phyloP scores from a whole-genome alignment of 2,888 invertebrate genomes.

The Linyphia triangularis region DNA sequence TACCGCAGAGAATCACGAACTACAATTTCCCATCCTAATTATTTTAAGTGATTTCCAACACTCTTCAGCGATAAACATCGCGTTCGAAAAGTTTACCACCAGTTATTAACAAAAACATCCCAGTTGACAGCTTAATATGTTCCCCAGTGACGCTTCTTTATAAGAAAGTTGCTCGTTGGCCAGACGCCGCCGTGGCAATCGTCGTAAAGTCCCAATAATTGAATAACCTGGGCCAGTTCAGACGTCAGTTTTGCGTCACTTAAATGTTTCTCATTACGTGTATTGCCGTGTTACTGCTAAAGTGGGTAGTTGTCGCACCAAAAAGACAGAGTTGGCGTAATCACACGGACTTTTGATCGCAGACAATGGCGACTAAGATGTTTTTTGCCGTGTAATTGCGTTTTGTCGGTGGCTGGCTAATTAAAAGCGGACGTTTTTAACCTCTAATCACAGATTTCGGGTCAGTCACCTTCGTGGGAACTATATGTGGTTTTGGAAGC shows the following conservation, averaged over 20 bases:
- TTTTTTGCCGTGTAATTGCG: constrained; percentile 13
- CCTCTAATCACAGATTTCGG: constrained; percentile 19
- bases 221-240: constrained; percentile 22
- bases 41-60: constrained; percentile 63
- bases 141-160: not conserved
- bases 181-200: not conserved
- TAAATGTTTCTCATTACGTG: constrained; percentile 36
- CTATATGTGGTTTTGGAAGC: constrained; percentile 1
- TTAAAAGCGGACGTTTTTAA: constrained; percentile 21
- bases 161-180: not conserved
- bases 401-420: not conserved
- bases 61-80: constrained; percentile 42
- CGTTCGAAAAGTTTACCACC: constrained; percentile 20
- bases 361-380: constrained; percentile 34
- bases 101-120: constrained; percentile 71
- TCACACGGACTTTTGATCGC: constrained; percentile 7
- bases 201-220: constrained; percentile 36
- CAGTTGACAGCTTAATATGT: constrained; percentile 60
- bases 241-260: constrained; percentile 23
- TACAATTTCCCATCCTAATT: constrained; percentile 43
- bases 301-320: constrained; percentile 53
- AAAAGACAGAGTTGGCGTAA: not conserved
- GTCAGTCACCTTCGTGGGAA: constrained; percentile 57
- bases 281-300: constrained; percentile 5
- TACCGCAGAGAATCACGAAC: constrained; percentile 13